These are phyloP conservation scores for Plecotus auritus DNA, from an alignment of 2,113 vertebrate species.

Conservation along the genomic window DNA sequence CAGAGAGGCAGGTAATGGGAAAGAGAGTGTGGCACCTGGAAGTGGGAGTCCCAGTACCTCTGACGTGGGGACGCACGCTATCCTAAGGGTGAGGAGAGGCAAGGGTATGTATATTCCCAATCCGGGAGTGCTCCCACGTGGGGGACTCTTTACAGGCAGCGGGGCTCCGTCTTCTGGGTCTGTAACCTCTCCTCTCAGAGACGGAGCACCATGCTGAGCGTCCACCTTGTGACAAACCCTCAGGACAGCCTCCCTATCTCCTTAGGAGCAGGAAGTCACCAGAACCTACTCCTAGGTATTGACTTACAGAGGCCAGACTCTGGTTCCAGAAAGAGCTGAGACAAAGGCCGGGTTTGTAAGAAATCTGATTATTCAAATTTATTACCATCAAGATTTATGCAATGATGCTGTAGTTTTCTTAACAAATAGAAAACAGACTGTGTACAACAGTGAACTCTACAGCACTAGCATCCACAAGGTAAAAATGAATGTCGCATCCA, in stretches of 20 bases:
- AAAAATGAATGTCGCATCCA: conserved; percentile 92
- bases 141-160: fast-evolving
- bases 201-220: fast-evolving
- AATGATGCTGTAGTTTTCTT: conserved; percentile 91
- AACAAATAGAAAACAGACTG: conserved; percentile 98
- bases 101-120: neutral
- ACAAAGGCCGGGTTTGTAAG: conserved; percentile 84
- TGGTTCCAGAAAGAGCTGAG: conserved; percentile 74
- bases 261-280: neutral
- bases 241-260: neutral
- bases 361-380: conserved; percentile 97
- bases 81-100: neutral
- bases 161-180: neutral
- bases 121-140: fast-evolving
- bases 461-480: conserved; percentile 97
- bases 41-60: neutral
- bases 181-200: no score
- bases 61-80: no score
- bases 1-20: neutral
- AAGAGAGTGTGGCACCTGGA: neutral
- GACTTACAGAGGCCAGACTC: neutral
- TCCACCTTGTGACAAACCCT: neutral
- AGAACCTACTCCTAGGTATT: neutral
- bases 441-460: conserved; percentile 94
- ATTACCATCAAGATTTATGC: conserved; percentile 95